Base-by-base conservation (phyloP, 2,888 invertebrate species). In the Galerucella pusilla region DNA sequence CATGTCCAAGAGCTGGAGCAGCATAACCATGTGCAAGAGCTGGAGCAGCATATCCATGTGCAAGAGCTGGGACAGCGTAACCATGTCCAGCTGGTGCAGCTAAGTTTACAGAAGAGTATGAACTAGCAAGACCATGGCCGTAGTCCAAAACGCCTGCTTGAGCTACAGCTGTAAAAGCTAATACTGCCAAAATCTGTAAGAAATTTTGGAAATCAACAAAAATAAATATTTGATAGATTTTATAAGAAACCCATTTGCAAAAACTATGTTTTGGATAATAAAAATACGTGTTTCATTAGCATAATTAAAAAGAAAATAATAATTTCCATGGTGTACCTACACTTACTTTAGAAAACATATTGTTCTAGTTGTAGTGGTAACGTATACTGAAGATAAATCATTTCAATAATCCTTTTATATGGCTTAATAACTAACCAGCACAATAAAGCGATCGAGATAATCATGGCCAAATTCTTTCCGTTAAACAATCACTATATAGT, bases 181-280 rank as follows among this genome's bases (percentile, higher is more conserved):
- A 63, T 59, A 81, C 61, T 57, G 75, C 71, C 42, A 81, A 65
- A 66, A 80, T 68, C 81, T 81, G 70, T 7, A 77, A 69, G 57
- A 45, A 25, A 67, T 61, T 57, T 10, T 49, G 11, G 2, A 49
- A 49, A 12, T 49, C 6, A 35, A 35, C 0, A 35, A 35, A 35
- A 35, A 35, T 35, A 35, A 35, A 5, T 35, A 7, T 7, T 35
- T 35, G 3, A 28, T 2, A 28, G 28, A 28, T 28, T 28, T 28
- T 5, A 35, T 5, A 5, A 35, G 35, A 35, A 35, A 3, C 28
- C 28, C 28, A 28, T 28, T 28, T 3, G 2, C 28, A 28, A 28
- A 35, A 35, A 35, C 35, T 35, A 4, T 46, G 46, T 46, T 46
- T 46, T 46, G 46, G 3, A 25, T 2, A 65, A n/a, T 28, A 5